These are phyloP conservation scores for Alaudala cheleensis DNA, from an alignment of 2,113 vertebrate species.

Conservation along the genomic window DNA sequence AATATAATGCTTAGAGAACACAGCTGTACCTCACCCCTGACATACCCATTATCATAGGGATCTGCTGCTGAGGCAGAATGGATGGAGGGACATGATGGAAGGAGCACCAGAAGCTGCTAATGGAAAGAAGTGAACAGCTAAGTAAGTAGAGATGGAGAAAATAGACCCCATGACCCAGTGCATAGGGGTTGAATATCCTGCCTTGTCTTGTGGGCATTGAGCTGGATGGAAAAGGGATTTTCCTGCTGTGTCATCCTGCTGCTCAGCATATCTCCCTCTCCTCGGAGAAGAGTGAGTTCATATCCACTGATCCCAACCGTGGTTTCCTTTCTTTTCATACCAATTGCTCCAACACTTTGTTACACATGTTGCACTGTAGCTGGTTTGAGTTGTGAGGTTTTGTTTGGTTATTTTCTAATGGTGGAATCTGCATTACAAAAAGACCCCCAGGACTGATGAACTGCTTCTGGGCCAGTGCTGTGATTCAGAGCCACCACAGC, in stretches of 20 bases:
- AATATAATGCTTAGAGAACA: not conserved
- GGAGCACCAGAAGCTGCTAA: not conserved
- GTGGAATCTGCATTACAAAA: not conserved
- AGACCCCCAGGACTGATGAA: not conserved
- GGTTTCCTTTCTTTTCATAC: not conserved
- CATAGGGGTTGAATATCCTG: not conserved
- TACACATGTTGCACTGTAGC: not conserved
- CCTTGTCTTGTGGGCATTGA: not conserved
- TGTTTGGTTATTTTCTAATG: not conserved
- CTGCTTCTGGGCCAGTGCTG: not conserved
- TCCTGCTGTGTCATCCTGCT: not conserved
- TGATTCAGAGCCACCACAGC: not conserved
- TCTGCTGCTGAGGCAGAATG: not conserved
- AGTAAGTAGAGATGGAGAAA: not conserved
- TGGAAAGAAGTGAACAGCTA: not conserved
- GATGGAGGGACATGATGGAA: not conserved
- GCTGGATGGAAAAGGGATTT: not conserved
- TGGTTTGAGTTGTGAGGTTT: not conserved
- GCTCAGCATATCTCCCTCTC: not conserved
- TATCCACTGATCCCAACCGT: not conserved
- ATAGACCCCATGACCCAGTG: not conserved
- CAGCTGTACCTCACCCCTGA: not conserved
- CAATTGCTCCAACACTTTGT: not conserved
- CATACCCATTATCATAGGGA: not conserved
- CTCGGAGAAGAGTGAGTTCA: not conserved